Conservation (phyloP, 2,113 vertebrate genomes). For the Heterocephalus glaber region DNA sequence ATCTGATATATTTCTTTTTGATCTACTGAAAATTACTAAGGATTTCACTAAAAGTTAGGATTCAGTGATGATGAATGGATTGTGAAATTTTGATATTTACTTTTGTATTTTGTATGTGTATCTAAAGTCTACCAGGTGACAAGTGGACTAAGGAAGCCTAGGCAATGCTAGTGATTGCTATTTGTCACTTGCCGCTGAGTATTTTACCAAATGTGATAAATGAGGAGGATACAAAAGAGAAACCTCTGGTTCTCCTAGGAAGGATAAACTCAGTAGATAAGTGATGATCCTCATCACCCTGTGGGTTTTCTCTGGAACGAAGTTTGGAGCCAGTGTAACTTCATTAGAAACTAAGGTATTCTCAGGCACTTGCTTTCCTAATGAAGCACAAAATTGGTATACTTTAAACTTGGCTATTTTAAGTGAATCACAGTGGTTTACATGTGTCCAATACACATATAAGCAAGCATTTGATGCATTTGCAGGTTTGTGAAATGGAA, state of each 20-base stretch:
- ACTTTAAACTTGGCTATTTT: neutral
- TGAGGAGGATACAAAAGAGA: conserved; percentile 22
- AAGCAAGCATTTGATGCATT: neutral
- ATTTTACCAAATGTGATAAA: conserved; percentile 66
- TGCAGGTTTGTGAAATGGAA: neutral
- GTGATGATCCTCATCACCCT: neutral
- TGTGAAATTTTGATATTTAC: neutral
- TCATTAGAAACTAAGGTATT: neutral
- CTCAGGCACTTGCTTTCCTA: neutral
- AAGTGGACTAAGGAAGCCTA: neutral
- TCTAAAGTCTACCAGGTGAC: neutral
- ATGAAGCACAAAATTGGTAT: neutral
- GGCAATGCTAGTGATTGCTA: neutral
- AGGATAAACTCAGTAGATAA: neutral
- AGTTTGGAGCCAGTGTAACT: neutral
- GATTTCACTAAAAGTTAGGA: neutral
- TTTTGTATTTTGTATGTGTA: conserved; percentile 1
- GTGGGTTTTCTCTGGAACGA: neutral
- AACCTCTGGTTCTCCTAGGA: neutral
- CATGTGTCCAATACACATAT: neutral
- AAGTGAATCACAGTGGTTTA: neutral
- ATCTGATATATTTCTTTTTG: neutral
- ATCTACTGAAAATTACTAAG: neutral
- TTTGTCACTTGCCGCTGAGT: conserved; percentile 43
- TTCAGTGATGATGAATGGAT: neutral